These are phyloP conservation scores for Peromyscus maniculatus DNA, from an alignment of 2,113 vertebrate genomes.

Conservation along the genomic window DNA sequence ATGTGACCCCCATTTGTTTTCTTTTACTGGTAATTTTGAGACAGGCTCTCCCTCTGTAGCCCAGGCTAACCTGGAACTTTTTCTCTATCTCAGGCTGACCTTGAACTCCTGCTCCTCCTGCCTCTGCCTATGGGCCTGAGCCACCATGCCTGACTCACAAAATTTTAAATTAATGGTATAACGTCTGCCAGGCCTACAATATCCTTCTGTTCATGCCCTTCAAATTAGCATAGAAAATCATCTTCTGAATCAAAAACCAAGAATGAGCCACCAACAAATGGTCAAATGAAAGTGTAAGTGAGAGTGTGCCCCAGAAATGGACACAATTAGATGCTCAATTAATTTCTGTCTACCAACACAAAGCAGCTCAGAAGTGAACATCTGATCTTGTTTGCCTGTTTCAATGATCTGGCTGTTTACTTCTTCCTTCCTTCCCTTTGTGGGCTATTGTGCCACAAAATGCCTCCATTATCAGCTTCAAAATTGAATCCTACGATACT, in stretches of 20 bases:
- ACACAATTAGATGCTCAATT: conserved; percentile 75
- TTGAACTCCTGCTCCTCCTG: neutral
- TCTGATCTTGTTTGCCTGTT: conserved; percentile 65
- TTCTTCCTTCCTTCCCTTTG: conserved; percentile 78
- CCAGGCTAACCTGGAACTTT: neutral
- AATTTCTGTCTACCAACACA: conserved; percentile 71
- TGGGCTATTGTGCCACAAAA: conserved; percentile 74
- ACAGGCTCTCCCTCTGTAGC: neutral
- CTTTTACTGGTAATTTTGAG: neutral
- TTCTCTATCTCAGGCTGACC: neutral
- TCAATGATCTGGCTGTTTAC: conserved; percentile 72
- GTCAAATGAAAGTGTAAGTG: conserved; percentile 62
- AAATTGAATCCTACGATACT: conserved; percentile 82
- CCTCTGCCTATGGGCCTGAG: neutral
- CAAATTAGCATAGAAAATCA: conserved; percentile 43
- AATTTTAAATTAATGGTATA: neutral
- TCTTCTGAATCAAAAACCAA: conserved; percentile 61
- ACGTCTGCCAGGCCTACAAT: conserved; percentile 28
- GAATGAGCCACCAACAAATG: conserved; percentile 24
- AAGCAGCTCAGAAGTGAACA: conserved; percentile 40
- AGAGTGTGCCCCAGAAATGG: conserved; percentile 15
- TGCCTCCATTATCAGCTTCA: conserved; percentile 77
- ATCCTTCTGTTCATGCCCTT: conserved; percentile 45
- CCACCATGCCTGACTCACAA: neutral
- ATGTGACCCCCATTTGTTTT: neutral